A percentile compares a stretch with the other conserved stretches of the same genome.
Evolutionary conservation across 2,113 vertebrate genomes (phyloP).

Genomic region (Myocastor coypus): DNA sequence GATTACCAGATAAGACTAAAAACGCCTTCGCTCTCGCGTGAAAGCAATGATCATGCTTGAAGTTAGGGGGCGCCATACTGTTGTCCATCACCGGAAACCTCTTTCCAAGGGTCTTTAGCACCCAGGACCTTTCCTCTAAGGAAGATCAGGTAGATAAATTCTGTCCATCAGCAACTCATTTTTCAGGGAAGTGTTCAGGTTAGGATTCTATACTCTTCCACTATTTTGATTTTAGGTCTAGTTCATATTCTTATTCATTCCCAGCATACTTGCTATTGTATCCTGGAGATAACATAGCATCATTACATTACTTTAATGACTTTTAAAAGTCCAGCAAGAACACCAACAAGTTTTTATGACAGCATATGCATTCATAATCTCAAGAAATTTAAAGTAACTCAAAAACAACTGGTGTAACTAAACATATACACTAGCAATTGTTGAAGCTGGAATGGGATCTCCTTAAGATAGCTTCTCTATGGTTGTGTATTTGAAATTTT

Average conservation of each 20-base stretch:
- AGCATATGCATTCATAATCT: background rate
- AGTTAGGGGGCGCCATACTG: conserved; percentile 78
- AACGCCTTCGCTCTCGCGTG: background rate
- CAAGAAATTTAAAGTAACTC: conserved; percentile 41
- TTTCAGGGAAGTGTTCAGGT: background rate
- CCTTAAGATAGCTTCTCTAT: background rate
- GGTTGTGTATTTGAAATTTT: conserved; percentile 33
- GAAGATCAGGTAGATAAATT: conserved; percentile 8
- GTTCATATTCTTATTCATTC: background rate
- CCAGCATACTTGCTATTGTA: background rate
- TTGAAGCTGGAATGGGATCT: conserved; percentile 34
- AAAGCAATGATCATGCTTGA: conserved; percentile 61
- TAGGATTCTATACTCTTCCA: conserved; percentile 14
- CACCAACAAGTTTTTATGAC: background rate
- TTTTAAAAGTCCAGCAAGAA: conserved; percentile 9
- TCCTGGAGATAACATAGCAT: conserved; percentile 31
- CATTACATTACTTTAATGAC: background rate
- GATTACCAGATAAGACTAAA: conserved; percentile 50
- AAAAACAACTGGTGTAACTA: conserved; percentile 25
- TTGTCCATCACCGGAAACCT: background rate
- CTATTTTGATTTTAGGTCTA: conserved; percentile 28
- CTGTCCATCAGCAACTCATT: conserved; percentile 9
- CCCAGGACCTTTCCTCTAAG: background rate
- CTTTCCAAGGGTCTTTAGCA: conserved; percentile 23
- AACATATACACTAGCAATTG: background rate